Conservation (phyloP, 2,888 invertebrate genomes). For the Odontothrips loti region DNA sequence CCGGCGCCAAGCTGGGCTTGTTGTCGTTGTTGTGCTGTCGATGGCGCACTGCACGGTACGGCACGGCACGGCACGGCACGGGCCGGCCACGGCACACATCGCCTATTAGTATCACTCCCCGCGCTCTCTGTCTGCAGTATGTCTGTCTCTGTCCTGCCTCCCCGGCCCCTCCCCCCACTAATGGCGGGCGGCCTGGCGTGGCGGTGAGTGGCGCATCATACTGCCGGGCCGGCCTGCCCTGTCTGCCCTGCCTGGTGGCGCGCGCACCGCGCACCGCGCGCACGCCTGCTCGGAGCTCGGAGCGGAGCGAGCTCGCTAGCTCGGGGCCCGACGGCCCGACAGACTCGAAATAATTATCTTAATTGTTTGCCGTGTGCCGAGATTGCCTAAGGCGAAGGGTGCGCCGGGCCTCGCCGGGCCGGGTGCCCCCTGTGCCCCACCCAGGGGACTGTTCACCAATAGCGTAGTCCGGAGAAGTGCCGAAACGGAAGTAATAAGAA, state of each 20-base stretch:
- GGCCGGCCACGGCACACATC: not conserved
- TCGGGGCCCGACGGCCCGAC: not conserved
- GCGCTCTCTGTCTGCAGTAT: not conserved
- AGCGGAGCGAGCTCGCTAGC: no score
- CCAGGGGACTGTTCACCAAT: not conserved
- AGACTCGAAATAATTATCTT: slow-evolving; percentile 17
- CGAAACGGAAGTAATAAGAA: no score
- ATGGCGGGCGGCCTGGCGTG: not conserved
- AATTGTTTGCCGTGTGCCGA: slow-evolving; percentile 26
- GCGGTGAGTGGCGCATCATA: not conserved
- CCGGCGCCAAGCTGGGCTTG: no score
- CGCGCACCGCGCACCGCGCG: no score
- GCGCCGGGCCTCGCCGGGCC: not conserved
- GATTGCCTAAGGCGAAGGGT: not conserved
- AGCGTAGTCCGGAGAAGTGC: no score
- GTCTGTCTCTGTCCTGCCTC: not conserved
- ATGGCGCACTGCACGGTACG: not conserved
- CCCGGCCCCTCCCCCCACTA: not conserved
- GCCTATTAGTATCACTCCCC: slow-evolving; percentile 6
- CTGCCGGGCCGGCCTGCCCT: not conserved
- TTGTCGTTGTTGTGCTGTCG: slow-evolving; percentile 3
- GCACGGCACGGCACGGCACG: not conserved
- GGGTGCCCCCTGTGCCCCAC: no score
- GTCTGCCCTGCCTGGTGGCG: not conserved
- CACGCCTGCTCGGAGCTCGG: no score